Percentiles rank a stretch among this genome's conserved stretches.
These are phyloP conservation scores for Pristionchus arcanus DNA, from an alignment of 2,888 invertebrate genomes.

Conservation along the genomic window DNA sequence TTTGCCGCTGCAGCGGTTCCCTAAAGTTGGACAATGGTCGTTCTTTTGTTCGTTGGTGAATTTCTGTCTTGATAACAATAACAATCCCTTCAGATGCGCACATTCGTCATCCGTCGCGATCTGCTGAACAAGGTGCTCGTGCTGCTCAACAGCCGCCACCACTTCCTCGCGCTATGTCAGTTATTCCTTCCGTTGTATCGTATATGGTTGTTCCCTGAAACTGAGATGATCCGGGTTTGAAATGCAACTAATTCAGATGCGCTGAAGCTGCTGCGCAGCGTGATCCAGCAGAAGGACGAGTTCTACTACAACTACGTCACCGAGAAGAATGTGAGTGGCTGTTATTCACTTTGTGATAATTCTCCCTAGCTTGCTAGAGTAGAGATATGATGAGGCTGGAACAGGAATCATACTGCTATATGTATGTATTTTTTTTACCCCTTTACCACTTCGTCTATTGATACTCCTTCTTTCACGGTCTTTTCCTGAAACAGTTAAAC, in stretches of 20 bases:
- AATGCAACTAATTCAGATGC: slow-evolving; percentile 84
- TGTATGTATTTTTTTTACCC: no score
- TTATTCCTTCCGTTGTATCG: no score
- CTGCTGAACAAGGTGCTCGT: slow-evolving; percentile 94
- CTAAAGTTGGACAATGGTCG: no score
- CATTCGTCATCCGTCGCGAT: slow-evolving; percentile 97
- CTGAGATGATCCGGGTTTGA: no score
- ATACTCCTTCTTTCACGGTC: no score
- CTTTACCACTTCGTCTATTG: no score
- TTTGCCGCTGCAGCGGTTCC: no score
- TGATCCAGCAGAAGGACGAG: slow-evolving; percentile 97
- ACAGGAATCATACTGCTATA: background rate
- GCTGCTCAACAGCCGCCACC: slow-evolving; percentile 74
- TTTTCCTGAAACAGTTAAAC: background rate
- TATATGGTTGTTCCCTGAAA: no score
- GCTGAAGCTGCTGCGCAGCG: slow-evolving; percentile 95
- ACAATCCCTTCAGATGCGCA: slow-evolving; percentile 90
- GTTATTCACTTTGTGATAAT: background rate
- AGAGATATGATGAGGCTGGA: background rate
- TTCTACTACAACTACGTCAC: slow-evolving; percentile 95
- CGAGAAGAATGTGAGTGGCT: slow-evolving; percentile 32
- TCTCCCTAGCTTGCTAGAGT: background rate
- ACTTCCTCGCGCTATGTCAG: slow-evolving; percentile 91
- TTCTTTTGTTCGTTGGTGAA: no score
- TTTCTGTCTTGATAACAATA: no score